Evolutionary conservation across 2,888 invertebrate species (phyloP).

Genomic region (Agonum fuliginosum): DNA sequence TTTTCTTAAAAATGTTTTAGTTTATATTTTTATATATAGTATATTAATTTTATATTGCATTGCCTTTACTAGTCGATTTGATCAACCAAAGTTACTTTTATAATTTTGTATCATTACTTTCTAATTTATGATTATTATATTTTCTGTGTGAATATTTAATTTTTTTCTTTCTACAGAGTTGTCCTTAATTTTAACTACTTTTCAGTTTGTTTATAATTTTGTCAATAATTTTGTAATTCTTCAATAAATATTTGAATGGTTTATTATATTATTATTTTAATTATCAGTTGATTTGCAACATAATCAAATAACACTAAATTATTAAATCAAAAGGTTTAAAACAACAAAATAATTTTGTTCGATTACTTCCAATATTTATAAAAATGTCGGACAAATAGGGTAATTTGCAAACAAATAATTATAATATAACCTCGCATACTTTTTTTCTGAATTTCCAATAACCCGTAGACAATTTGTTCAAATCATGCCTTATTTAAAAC

Average conservation of each 20-base stretch:
- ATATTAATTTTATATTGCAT: conserved; percentile 53
- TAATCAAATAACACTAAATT: conserved; percentile 33
- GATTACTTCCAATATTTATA: not conserved
- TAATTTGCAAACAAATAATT: conserved; percentile 62
- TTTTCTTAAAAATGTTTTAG: conserved; percentile 54
- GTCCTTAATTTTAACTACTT: conserved; percentile 60
- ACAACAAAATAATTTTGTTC: not conserved
- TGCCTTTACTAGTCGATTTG: conserved; percentile 71
- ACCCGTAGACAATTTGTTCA: conserved; percentile 52
- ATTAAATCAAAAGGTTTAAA: conserved; percentile 4
- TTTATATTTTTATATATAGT: conserved; percentile 47
- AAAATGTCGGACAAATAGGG: conserved; percentile 70
- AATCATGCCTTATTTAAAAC: conserved; percentile 58
- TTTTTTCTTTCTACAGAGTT: conserved; percentile 58
- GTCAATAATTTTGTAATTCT: conserved; percentile 62
- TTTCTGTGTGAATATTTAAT: conserved; percentile 52
- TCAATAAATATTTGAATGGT: conserved; percentile 58
- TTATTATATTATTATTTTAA: conserved; percentile 14
- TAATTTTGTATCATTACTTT: conserved; percentile 58
- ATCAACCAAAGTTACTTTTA: conserved; percentile 71
- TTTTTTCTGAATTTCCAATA: conserved; percentile 8
- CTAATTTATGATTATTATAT: conserved; percentile 55
- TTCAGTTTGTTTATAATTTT: conserved; percentile 62
- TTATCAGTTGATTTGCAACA: not conserved
- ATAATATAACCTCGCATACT: conserved; percentile 61